Percentiles rank a stretch among this genome's conserved stretches.
phyloP scores from a whole-genome alignment of 1,140 invertebrate species.

The Pectinophora gossypiella region DNA sequence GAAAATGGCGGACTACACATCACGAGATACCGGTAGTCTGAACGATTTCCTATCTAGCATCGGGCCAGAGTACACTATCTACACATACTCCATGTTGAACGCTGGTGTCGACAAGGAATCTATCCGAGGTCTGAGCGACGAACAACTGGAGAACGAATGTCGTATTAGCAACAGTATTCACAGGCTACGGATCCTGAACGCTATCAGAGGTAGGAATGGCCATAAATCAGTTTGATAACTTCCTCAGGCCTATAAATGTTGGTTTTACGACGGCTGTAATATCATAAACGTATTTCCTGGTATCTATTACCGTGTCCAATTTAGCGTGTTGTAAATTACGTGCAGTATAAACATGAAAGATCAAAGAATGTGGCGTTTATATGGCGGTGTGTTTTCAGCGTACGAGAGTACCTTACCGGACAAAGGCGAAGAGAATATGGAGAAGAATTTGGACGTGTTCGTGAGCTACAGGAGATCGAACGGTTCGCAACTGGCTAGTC shows the following conservation, averaged over 20 bases:
- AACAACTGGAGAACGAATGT: slow-evolving; percentile 93
- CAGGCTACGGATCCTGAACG: slow-evolving; percentile 90
- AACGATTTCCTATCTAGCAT: slow-evolving; percentile 93
- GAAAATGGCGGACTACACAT: slow-evolving; percentile 97
- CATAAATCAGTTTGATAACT: slow-evolving; percentile 19
- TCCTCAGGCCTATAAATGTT: background rate
- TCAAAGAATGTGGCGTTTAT: slow-evolving; percentile 3
- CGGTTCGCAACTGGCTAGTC: slow-evolving; percentile 96
- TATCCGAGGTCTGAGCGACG: slow-evolving; percentile 89
- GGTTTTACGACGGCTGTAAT: background rate
- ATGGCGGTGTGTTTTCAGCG: slow-evolving; percentile 62
- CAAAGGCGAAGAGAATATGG: slow-evolving; percentile 84
- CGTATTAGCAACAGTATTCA: slow-evolving; percentile 96
- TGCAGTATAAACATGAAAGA: too few relatives aligned
- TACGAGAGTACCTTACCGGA: slow-evolving; percentile 78
- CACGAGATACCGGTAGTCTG: slow-evolving; percentile 92
- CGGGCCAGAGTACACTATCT: slow-evolving; percentile 94
- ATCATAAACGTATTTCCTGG: slow-evolving; percentile 1
- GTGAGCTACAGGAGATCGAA: slow-evolving; percentile 98
- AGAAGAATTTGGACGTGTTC: slow-evolving; percentile 96
- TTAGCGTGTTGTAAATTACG: background rate
- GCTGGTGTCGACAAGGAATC: slow-evolving; percentile 94
- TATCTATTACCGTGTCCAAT: background rate
- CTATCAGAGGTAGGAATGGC: slow-evolving; percentile 86
- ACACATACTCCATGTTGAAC: slow-evolving; percentile 97